Evolutionary conservation across 2,113 vertebrate genomes (phyloP).

Genomic region (Lagopus leucura): DNA sequence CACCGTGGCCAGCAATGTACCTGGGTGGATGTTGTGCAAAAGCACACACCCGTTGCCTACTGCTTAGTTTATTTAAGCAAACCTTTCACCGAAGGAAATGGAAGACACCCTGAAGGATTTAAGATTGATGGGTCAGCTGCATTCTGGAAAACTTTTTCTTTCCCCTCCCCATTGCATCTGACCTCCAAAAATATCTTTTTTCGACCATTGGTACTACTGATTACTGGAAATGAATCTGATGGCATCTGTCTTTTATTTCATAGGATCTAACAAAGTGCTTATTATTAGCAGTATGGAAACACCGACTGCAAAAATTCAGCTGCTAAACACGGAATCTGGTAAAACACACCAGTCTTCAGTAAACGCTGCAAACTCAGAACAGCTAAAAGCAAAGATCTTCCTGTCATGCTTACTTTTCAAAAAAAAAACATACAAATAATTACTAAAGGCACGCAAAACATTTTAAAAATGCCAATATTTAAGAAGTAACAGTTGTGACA

Average conservation of each 20-base stretch:
- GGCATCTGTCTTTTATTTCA: background rate
- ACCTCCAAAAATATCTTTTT: background rate
- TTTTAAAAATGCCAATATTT: background rate
- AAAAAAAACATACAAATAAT: background rate
- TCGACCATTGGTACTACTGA: background rate
- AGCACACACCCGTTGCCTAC: constrained; percentile 45
- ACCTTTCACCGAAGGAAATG: constrained; percentile 48
- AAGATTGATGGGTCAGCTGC: background rate
- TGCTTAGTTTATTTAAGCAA: constrained; percentile 59
- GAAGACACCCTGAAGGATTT: background rate
- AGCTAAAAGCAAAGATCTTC: background rate
- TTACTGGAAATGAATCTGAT: background rate
- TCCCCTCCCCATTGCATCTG: background rate
- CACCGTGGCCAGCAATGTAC: constrained; percentile 5
- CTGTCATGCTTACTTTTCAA: background rate
- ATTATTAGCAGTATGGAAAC: background rate
- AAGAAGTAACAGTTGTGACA: background rate
- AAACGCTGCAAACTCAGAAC: background rate
- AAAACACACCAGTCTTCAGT: background rate
- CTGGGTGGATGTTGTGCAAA: constrained; percentile 65
- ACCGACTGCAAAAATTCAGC: background rate
- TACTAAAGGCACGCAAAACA: background rate
- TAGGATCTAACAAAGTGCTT: background rate
- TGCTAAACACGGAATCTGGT: background rate
- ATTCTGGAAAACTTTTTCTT: background rate